phyloP scores from a whole-genome alignment of 2,888 invertebrate genomes.

The Machimus rusticus region DNA sequence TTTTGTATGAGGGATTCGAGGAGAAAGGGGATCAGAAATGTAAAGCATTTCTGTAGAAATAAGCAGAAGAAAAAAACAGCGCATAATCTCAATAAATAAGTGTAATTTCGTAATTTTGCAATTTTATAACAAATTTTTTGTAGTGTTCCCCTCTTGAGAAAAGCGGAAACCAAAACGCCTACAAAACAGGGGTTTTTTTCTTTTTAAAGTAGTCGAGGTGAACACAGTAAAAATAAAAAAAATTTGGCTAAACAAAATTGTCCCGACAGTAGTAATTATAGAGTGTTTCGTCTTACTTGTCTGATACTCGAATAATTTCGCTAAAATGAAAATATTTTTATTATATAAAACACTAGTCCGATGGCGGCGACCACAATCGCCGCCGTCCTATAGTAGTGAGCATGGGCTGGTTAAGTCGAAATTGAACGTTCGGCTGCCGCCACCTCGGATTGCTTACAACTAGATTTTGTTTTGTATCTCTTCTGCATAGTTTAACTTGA shows the following conservation, averaged over 20 bases:
- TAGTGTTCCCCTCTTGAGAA: slow-evolving; percentile 6
- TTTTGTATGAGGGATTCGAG: neutral
- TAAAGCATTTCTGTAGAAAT: neutral
- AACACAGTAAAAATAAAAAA: slow-evolving; percentile 2
- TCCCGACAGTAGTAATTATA: neutral
- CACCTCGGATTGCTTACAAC: slow-evolving; percentile 8
- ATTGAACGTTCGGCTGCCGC: neutral
- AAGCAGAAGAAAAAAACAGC: neutral
- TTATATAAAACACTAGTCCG: slow-evolving; percentile 29
- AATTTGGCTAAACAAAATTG: slow-evolving; percentile 25
- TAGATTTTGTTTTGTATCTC: slow-evolving; percentile 17
- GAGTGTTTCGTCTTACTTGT: neutral
- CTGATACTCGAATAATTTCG: slow-evolving; percentile 27
- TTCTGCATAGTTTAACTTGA: slow-evolving; percentile 26
- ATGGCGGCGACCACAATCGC: neutral
- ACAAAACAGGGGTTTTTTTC: neutral
- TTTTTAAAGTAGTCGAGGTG: neutral
- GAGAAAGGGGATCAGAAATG: neutral
- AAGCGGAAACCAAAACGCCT: neutral
- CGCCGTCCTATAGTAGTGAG: slow-evolving; percentile 26
- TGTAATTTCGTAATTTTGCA: slow-evolving; percentile 8
- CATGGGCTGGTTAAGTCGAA: slow-evolving; percentile 34
- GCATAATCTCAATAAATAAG: slow-evolving; percentile 15
- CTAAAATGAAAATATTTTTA: slow-evolving; percentile 27
- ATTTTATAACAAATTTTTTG: slow-evolving; percentile 27